Base-by-base conservation (phyloP, 2,888 invertebrate species). In the Poecilus cupreus region DNA sequence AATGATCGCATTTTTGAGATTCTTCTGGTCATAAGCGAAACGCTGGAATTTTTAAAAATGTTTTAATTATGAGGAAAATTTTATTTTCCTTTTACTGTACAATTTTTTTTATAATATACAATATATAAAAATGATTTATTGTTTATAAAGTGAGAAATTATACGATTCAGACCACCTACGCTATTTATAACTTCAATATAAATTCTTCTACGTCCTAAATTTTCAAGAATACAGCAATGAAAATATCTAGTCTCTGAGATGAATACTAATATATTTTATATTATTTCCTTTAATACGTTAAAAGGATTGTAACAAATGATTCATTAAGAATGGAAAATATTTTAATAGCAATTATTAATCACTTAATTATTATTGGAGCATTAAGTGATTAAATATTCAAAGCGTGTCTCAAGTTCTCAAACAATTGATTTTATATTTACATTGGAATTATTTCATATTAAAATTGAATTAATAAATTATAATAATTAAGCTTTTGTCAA, bases 1-100 rank as follows among this genome's bases (percentile, higher is more conserved):
- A 72, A 72, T 72, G 49, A 72, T 46, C 46, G 49, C 43, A 72
- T 72, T 72, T 72, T 72, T 72, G 72, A 49, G 26, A 72, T 72
- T 72, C 72, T 72, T 72, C 46, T 72, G 37, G 64, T 20, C 37
- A 68, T 68, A 68, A 68, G 64, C 64, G 64, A 6, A 4, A 32
- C 64, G 64, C 16, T 18, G 64, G 64, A 68, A 68, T 68, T 68
- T 68, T 20, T 8, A 32, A 68, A 68, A 68, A 64, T 57, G 51
- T 51, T 75, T 75, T 75, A 57, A 75, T 75, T 51, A 49, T 20
- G 39, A 57, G 16, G 32, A 26, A 37, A n/a, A 75, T 51, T 75
- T 26, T 75, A 57, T 37, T 37, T 64, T 10, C 16, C 32, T 16
- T 16, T 13, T 32, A 13, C 32, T 16, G 16, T 37, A 68, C 18